Conservation (phyloP, 2,797 vertebrate genomes). For the Tapera naevia region DNA sequence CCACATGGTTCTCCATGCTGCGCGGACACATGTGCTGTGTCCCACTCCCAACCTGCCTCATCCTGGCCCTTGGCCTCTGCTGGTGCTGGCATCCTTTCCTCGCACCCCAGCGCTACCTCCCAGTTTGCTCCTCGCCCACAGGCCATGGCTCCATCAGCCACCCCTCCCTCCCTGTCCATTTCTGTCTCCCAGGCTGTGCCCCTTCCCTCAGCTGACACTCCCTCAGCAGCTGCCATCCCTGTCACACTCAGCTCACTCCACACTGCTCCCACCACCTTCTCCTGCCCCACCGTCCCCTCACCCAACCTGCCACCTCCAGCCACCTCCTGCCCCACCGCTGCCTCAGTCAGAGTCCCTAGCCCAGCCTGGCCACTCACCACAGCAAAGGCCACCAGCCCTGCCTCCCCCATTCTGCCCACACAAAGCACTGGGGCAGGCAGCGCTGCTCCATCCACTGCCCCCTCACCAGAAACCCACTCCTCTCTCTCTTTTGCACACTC, state of each 20-base stretch:
- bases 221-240: background rate
- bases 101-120: background rate
- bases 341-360: fast-evolving
- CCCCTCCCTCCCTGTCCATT: no score
- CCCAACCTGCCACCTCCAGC: fast-evolving
- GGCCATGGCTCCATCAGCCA: fast-evolving
- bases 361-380: background rate
- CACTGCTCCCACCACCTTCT: background rate
- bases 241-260: background rate
- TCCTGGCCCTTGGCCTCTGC: fast-evolving
- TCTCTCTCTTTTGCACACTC: background rate
- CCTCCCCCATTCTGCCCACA: fast-evolving
- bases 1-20: fast-evolving
- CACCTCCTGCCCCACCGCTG: background rate
- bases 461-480: fast-evolving
- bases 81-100: fast-evolving
- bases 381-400: background rate
- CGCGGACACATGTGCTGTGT: fast-evolving
- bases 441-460: fast-evolving
- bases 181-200: fast-evolving
- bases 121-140: fast-evolving
- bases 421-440: fast-evolving
- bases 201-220: fast-evolving
- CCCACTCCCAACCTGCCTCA: fast-evolving
- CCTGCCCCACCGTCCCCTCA: fast-evolving